These are phyloP conservation scores for Cosmopolites sordidus DNA, from an alignment of 2,888 invertebrate species.

Conservation along the genomic window DNA sequence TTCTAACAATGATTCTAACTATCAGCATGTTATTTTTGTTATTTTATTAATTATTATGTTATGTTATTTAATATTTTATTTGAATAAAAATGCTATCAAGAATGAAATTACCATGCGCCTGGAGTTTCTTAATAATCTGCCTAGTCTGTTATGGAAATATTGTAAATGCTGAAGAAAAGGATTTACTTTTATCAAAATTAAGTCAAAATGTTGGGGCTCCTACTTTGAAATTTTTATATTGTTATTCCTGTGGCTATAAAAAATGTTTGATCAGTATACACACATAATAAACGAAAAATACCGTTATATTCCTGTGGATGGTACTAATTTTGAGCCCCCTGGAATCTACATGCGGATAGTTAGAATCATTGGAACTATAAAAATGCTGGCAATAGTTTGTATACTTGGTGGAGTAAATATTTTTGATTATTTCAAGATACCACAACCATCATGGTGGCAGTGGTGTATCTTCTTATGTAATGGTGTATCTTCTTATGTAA, in stretches of 20 bases:
- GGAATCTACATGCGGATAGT: constrained; percentile 75
- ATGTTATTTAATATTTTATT: no score
- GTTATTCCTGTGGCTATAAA: constrained; percentile 98
- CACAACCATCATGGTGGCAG: constrained; percentile 77
- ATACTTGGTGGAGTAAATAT: constrained; percentile 81
- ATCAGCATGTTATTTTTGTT: no score
- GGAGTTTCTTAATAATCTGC: no score
- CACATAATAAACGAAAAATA: constrained; percentile 87
- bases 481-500: constrained; percentile 95
- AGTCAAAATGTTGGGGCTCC: constrained; percentile 66
- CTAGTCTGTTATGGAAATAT: no score
- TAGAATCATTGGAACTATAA: constrained; percentile 73
- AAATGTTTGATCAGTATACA: constrained; percentile 94
- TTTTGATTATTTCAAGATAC: constrained; percentile 75
- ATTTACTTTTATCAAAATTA: constrained; percentile 61
- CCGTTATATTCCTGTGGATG: constrained; percentile 85
- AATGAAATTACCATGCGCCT: no score
- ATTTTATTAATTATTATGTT: no score
- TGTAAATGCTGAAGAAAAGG: neutral
- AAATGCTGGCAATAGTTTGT: constrained; percentile 81
- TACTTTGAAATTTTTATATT: constrained; percentile 81
- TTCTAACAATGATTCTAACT: no score
- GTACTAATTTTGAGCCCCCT: constrained; percentile 92
- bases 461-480: constrained; percentile 92
- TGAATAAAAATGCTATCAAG: no score